A percentile compares a stretch with the other conserved stretches of the same genome.
Conservation (phyloP, 2,797 vertebrate genomes). For the Lutjanus campechanus region DNA sequence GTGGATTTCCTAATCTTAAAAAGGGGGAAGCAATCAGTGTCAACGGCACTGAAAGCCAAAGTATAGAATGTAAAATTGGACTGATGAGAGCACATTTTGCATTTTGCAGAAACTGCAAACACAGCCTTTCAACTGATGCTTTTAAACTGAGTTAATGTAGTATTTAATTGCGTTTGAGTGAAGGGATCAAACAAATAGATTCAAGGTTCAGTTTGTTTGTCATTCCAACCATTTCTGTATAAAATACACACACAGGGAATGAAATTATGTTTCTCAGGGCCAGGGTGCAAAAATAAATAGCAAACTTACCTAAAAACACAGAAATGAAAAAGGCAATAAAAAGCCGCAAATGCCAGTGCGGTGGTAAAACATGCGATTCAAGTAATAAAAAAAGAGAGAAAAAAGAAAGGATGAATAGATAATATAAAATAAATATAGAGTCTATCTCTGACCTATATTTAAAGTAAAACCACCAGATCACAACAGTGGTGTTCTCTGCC, state of each 20-base stretch:
- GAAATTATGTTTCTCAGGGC: too few species aligned
- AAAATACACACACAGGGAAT: too few species aligned
- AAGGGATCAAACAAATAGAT: neutral
- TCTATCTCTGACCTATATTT: neutral
- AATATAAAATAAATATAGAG: neutral
- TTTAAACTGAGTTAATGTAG: neutral
- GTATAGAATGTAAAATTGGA: neutral
- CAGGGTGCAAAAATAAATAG: too few species aligned
- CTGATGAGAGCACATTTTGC: neutral
- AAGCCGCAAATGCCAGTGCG: too few species aligned
- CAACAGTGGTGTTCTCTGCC: neutral
- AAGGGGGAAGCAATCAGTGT: neutral
- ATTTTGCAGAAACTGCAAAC: neutral
- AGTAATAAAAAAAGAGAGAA: too few species aligned
- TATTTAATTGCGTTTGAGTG: neutral
- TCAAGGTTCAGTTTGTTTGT: too few species aligned
- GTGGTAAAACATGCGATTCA: too few species aligned
- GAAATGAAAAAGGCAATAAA: too few species aligned
- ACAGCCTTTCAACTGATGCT: neutral
- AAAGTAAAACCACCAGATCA: slow-evolving; percentile 5
- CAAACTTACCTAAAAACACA: too few species aligned
- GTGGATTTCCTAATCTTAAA: neutral
- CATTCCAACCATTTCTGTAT: too few species aligned
- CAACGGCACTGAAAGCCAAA: neutral
- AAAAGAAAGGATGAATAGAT: too few species aligned